phyloP scores from a whole-genome alignment of 2,888 invertebrate species.

The Calameuta pallipes region DNA sequence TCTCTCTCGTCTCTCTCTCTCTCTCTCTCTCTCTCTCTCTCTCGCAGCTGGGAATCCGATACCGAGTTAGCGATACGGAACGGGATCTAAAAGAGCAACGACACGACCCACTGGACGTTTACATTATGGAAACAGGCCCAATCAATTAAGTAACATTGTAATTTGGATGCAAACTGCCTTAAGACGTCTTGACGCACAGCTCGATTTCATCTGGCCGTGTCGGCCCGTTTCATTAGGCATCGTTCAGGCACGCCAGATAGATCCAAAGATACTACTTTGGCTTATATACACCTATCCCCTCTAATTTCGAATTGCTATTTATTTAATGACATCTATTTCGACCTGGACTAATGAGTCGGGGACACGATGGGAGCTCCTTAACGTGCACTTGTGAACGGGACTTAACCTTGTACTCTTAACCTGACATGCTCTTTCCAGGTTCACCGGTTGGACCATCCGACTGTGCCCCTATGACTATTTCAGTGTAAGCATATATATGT shows the following conservation, averaged over 20 bases:
- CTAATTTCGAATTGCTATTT: slow-evolving; percentile 44
- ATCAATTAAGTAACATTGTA: slow-evolving; percentile 20
- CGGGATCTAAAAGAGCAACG: neutral
- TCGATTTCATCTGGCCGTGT: neutral
- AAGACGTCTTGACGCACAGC: slow-evolving; percentile 11
- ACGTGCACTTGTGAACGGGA: neutral
- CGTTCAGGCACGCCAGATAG: slow-evolving; percentile 8
- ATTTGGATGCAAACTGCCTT: slow-evolving; percentile 15
- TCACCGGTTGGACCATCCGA: neutral
- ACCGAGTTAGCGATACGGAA: neutral
- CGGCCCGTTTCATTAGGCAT: slow-evolving; percentile 14
- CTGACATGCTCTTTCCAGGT: neutral
- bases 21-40: no score
- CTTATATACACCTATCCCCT: slow-evolving; percentile 1
- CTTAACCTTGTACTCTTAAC: neutral
- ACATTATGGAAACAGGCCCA: slow-evolving; percentile 1
- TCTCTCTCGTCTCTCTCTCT: neutral
- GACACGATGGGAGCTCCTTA: neutral
- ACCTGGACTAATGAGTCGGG: slow-evolving; percentile 16
- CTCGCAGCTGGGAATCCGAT: neutral
- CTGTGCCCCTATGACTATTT: neutral
- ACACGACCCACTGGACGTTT: neutral
- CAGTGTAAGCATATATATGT: no score
- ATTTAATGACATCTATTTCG: slow-evolving; percentile 33
- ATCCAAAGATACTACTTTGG: slow-evolving; percentile 11